Conservation (phyloP, 2,113 vertebrate species). For the Rana temporaria region DNA sequence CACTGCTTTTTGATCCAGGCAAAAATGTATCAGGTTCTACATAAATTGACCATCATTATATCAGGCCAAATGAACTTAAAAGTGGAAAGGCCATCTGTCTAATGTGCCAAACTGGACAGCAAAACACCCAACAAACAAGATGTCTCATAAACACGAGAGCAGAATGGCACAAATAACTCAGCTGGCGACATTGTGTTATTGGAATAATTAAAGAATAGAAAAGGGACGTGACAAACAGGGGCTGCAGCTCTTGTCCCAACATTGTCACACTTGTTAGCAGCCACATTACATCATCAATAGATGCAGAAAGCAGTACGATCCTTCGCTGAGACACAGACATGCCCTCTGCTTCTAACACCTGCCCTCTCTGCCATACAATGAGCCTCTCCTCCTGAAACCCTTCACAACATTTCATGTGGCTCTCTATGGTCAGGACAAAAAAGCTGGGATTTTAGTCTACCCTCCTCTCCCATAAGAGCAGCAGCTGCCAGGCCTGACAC, state of each 20-base stretch:
- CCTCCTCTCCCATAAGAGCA: slow-evolving; percentile 9
- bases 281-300: not conserved
- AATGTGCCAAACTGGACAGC: too few relatives aligned
- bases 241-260: not conserved
- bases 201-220: not conserved
- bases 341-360: slow-evolving; percentile 1
- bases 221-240: not conserved
- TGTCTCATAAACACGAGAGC: too few relatives aligned
- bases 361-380: slow-evolving; percentile 2
- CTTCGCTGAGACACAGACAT: not conserved
- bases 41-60: too few relatives aligned
- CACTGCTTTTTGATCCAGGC: too few relatives aligned
- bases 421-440: slow-evolving; percentile 12
- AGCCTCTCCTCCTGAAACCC: slow-evolving; percentile 3
- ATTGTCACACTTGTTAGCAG: not conserved
- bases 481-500: slow-evolving; percentile 46
- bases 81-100: too few relatives aligned
- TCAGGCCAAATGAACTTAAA: too few relatives aligned
- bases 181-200: not conserved
- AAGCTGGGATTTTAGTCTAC: not conserved
- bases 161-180: too few relatives aligned
- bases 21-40: too few relatives aligned
- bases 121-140: too few relatives aligned
- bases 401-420: slow-evolving; percentile 2
- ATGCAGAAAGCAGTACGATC: not conserved